Conservation (phyloP, 2,888 invertebrate species). For the Diarsia dahlii region DNA sequence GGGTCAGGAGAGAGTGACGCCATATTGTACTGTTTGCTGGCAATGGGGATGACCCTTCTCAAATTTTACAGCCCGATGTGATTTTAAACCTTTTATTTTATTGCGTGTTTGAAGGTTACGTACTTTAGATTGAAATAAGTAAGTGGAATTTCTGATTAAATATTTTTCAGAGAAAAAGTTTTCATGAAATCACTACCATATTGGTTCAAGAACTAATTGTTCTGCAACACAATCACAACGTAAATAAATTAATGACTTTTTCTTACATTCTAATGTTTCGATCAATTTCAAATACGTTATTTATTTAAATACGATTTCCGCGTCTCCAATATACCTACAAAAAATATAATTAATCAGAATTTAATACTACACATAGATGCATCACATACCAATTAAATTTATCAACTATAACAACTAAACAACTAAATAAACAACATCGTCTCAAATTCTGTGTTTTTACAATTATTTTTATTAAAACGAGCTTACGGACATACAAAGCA, state of each 20-base stretch:
- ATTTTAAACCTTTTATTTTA: slow-evolving; percentile 53
- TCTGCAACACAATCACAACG: not conserved
- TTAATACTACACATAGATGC: too few relatives aligned
- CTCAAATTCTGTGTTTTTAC: too few relatives aligned
- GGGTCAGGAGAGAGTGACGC: slow-evolving; percentile 28
- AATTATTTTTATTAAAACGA: not conserved
- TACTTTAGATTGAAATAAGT: slow-evolving; percentile 10
- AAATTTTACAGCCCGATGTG: slow-evolving; percentile 33
- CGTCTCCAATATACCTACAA: not conserved
- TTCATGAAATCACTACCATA: not conserved
- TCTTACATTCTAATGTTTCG: not conserved
- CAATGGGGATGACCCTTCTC: slow-evolving; percentile 31
- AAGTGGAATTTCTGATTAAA: not conserved
- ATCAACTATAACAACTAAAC: too few relatives aligned
- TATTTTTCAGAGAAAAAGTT: not conserved
- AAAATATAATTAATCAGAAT: not conserved
- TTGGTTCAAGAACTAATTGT: not conserved
- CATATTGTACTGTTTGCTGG: slow-evolving; percentile 21
- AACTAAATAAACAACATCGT: too few relatives aligned
- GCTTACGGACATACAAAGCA: not conserved
- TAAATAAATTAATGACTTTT: not conserved
- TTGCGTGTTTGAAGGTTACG: slow-evolving; percentile 7
- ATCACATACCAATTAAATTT: too few relatives aligned
- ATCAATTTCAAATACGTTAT: not conserved
- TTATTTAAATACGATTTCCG: not conserved